Conservation (phyloP, 2,888 invertebrate genomes). For the Drosophila flavopinicola region DNA sequence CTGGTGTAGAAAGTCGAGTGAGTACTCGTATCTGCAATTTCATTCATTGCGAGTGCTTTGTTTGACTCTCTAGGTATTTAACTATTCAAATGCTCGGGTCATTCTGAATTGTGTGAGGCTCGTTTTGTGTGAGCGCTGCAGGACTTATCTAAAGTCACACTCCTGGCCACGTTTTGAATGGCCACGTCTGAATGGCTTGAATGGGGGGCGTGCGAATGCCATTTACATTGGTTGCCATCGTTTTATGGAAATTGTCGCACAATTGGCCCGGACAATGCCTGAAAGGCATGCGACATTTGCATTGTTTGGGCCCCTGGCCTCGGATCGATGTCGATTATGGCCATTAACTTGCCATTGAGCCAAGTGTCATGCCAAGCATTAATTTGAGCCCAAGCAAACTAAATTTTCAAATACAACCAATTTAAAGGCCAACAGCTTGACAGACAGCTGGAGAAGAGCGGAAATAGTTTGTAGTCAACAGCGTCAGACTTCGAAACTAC, state of each 20-base stretch:
- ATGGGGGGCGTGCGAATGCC: constrained; percentile 6
- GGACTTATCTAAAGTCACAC: constrained; percentile 49
- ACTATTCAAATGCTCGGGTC: constrained; percentile 45
- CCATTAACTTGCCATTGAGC: constrained; percentile 36
- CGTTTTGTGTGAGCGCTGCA: constrained; percentile 9
- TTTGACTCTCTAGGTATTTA: constrained; percentile 35
- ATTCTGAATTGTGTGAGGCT: constrained; percentile 30
- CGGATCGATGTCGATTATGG: constrained; percentile 47
- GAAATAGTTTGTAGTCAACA: neutral
- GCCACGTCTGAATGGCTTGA: neutral
- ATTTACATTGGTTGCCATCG: constrained; percentile 25
- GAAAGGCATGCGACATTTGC: constrained; percentile 39
- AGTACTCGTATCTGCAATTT: constrained; percentile 21
- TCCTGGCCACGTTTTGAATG: constrained; percentile 28
- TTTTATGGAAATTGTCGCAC: constrained; percentile 35
- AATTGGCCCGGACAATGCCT: constrained; percentile 33
- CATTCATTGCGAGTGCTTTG: constrained; percentile 41
- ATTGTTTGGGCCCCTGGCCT: constrained; percentile 29
- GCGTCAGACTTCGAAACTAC: too few species aligned
- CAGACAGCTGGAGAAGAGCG: neutral
- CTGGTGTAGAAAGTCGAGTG: neutral
- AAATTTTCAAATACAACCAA: neutral
- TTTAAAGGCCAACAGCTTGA: constrained; percentile 1
- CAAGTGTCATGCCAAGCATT: constrained; percentile 31
- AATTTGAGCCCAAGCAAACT: constrained; percentile 11